Evolutionary conservation across 2,797 vertebrate species (phyloP).

Genomic region (Crypturellus tataupa): DNA sequence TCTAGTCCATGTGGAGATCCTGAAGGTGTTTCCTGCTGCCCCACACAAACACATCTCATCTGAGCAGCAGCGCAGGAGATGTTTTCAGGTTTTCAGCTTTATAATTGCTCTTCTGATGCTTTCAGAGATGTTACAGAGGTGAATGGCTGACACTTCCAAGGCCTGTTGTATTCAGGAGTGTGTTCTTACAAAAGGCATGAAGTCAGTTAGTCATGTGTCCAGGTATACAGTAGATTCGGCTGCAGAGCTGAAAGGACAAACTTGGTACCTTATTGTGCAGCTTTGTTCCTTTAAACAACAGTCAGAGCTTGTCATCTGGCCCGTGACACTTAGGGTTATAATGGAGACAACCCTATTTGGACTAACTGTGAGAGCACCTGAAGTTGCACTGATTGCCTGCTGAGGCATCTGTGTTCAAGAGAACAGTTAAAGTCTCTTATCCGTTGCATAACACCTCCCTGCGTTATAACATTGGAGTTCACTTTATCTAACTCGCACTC

Average conservation of each 20-base stretch:
- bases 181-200: not conserved
- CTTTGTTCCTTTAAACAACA: not conserved
- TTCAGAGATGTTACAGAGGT: not conserved
- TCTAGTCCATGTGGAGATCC: not conserved
- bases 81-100: not conserved
- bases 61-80: not conserved
- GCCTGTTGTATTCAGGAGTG: not conserved
- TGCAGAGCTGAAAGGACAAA: not conserved
- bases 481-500: not conserved
- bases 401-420: not conserved
- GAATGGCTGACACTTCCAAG: not conserved
- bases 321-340: not conserved
- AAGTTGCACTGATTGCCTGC: not conserved
- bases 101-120: not conserved
- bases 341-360: not conserved
- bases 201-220: not conserved
- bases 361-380: not conserved
- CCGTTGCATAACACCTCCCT: not conserved
- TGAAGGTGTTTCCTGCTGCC: not conserved
- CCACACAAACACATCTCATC: not conserved
- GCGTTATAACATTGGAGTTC: not conserved
- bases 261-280: not conserved
- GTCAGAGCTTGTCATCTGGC: not conserved
- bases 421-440: not conserved
- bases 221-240: not conserved